Evolutionary conservation across 2,888 invertebrate genomes (phyloP), one percentile per base, ranked within the genome.

Genomic region (Tineola bisselliella): DNA sequence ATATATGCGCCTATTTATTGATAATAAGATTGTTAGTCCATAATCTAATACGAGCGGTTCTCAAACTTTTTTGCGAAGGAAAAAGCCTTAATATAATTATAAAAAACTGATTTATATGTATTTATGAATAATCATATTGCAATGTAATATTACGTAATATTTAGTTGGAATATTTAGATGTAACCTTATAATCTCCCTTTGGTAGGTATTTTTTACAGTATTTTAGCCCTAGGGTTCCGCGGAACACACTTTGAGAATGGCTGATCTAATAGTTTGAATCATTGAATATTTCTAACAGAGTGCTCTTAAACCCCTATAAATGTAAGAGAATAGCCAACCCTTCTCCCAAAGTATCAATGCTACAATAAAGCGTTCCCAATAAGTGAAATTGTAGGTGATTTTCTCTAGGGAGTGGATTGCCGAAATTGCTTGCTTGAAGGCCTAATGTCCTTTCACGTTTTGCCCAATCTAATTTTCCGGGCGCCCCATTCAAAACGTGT

Each of bases 311-410:
- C 38, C 38, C 38, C n/a, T 12, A 38, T 38, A 38, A 38, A 38
- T 6, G 38, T 2, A 25, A 25, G 25, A 10, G 38, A 38, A 38
- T 38, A 38, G 38, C 38, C 38, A 58, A 58, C 58, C 33, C 31
- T n/a, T 33, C 30, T 33, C 12, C 33, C 12, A 11, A 31, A 31
- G 15, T 58, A 58, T 58, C 58, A 58, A 12, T 58, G 44, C 12
- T n/a, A 44, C 44, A 44, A 59, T 44, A 30, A 48, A 60, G 15
- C 17, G 60, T 44, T 17, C 13, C 44, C 60, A 48, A 60, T 60
- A 60, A 60, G 60, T 60, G 60, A 60, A 48, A 60, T 44, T 60
- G 60, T 30, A 48, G 30, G 60, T 60, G 48, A 60, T 60, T 58
- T 33, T 60, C 60, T 11, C 30, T 25, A 11, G 25, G n/a, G 30